Evolutionary conservation across 2,113 vertebrate genomes (phyloP).

Genomic region (Trochalopteron elliotii): DNA sequence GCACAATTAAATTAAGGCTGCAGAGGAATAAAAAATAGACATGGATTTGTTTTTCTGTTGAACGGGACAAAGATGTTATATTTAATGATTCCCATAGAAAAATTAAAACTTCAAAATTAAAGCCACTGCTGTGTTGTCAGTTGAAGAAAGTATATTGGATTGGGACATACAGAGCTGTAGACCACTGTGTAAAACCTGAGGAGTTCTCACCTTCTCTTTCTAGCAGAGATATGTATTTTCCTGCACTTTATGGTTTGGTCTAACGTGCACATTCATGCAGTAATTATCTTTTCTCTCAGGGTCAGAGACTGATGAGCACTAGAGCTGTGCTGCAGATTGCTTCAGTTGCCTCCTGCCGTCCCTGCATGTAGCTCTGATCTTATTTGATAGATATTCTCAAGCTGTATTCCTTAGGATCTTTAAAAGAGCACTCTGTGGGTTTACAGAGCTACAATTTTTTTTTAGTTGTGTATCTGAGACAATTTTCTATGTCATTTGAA

Average conservation of each 20-base stretch:
- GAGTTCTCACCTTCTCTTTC: background rate
- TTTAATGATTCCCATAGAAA: background rate
- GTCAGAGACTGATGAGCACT: background rate
- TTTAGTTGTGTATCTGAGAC: background rate
- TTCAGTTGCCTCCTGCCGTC: slow-evolving; percentile 32
- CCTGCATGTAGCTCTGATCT: background rate
- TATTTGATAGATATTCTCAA: background rate
- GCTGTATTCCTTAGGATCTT: slow-evolving; percentile 6
- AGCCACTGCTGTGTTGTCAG: background rate
- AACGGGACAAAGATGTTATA: background rate
- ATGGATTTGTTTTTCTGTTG: background rate
- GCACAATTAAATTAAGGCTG: slow-evolving; percentile 24
- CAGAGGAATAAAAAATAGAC: background rate
- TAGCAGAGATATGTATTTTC: background rate
- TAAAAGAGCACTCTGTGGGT: background rate
- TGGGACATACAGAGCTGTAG: background rate
- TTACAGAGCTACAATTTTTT: background rate
- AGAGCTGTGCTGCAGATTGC: slow-evolving; percentile 29
- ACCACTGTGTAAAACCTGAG: background rate
- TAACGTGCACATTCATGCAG: background rate
- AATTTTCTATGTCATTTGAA: background rate
- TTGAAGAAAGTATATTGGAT: background rate
- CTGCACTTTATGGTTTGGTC: background rate
- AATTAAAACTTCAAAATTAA: background rate
- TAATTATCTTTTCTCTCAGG: background rate